These are phyloP conservation scores for Drosophila mercatorum DNA, from an alignment of 2,888 invertebrate species.

Conservation along the genomic window DNA sequence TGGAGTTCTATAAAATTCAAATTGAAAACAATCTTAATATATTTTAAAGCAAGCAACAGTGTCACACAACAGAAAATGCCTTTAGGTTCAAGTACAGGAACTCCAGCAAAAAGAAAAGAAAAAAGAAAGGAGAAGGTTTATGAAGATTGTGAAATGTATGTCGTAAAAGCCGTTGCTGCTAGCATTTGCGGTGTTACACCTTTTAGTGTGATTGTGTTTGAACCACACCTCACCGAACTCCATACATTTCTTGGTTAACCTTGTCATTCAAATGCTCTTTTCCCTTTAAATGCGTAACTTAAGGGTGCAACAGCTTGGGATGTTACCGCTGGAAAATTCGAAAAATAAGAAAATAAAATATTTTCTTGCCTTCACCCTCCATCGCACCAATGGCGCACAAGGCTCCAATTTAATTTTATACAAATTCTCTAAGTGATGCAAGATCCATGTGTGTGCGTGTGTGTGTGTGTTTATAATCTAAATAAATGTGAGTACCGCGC, in stretches of 20 bases:
- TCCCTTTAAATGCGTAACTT: conserved; percentile 41
- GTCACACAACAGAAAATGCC: conserved; percentile 28
- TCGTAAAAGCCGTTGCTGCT: conserved; percentile 55
- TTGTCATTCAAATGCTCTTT: conserved; percentile 25
- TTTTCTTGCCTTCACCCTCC: conserved; percentile 7
- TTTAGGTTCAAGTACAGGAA: conserved; percentile 42
- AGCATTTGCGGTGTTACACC: conserved; percentile 65
- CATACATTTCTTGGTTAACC: neutral
- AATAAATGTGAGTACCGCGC: conserved; percentile 1
- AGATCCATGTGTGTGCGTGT: neutral
- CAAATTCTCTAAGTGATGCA: conserved; percentile 42
- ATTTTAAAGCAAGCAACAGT: neutral
- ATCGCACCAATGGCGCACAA: conserved; percentile 32
- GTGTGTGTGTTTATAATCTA: neutral
- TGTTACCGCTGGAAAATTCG: conserved; percentile 8
- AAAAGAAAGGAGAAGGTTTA: neutral
- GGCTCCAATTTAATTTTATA: conserved; percentile 65
- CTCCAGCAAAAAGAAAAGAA: conserved; percentile 1
- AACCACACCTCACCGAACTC: conserved; percentile 14
- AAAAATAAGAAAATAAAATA: neutral
- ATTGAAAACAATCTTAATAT: neutral
- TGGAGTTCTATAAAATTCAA: neutral
- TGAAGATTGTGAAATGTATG: conserved; percentile 27
- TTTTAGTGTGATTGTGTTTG: conserved; percentile 77
- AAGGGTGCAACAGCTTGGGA: conserved; percentile 33